Evolutionary conservation across 2,113 vertebrate species (phyloP), one percentile per base, ranked within the genome.

Genomic region (Leucopsar rothschildi): DNA sequence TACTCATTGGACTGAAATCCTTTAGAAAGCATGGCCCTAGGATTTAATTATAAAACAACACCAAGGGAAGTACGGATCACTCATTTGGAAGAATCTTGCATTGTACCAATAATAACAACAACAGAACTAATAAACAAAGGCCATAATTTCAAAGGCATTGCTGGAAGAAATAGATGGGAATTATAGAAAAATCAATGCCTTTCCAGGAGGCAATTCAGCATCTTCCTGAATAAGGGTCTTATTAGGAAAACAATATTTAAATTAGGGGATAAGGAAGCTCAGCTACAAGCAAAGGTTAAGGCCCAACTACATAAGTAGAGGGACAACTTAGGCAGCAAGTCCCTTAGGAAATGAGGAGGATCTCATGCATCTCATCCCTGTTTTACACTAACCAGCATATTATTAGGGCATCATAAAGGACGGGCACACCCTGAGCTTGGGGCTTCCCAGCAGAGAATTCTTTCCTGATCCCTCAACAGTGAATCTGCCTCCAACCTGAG

Each of bases 41-140:
- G 88, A 93, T 93, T 95, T 88, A 95, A 89, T 90, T 95, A 82
- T 33, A 50, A 93, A 88, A 69, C 31, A 57, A 69, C 31, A 57
- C 19, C 4, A 1, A 40, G 27, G 59, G 52, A 50, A 84, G 47
- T 11, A 42, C 3, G 2, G 56, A 96, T 95, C 53, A 72, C 45
- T 96, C 90, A 93, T 94, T 94, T 96, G 96, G 86, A 96, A 94
- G 55, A 86, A 91, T 94, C 95, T 93, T 96, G 59, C 72, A 79
- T 49, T 69, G 68, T 72, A 89, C 25, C 71, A 76, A 27, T 45
- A 91, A 76, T 18, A 95, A 35, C 23, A 91, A 76, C 60, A 82
- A 80, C 55, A 86, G 44, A 82, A 66, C 28, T 73, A 85, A 88
- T 93, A 90, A 83, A 70, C 37, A 44, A 79, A 90, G 60, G 68